These are phyloP conservation scores for Trichonephila clavipes DNA, from an alignment of 1,140 invertebrate genomes.

Conservation along the genomic window DNA sequence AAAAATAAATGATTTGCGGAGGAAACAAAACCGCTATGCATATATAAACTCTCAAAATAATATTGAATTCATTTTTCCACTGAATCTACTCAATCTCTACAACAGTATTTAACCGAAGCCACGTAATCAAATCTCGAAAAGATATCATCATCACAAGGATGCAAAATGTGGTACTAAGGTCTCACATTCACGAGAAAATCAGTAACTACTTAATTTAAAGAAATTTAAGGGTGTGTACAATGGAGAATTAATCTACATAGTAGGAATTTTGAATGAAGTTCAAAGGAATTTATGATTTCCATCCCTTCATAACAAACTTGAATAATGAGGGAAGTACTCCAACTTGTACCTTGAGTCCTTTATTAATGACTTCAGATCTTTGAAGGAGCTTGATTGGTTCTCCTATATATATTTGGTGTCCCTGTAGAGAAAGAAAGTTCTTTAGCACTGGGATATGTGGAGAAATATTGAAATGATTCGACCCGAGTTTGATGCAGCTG, in stretches of 20 bases:
- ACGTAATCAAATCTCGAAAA: too few species aligned
- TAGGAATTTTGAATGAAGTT: neutral
- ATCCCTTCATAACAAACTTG: constrained; percentile 1
- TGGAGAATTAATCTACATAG: neutral
- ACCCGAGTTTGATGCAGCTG: neutral
- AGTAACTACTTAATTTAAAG: neutral
- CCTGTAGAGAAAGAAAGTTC: neutral
- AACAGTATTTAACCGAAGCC: too few species aligned
- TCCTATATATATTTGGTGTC: neutral
- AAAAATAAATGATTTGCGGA: too few species aligned
- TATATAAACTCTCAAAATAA: too few species aligned
- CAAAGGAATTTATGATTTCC: constrained; percentile 13
- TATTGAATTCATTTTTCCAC: too few species aligned
- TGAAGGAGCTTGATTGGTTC: neutral
- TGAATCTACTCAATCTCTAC: too few species aligned
- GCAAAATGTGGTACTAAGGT: neutral
- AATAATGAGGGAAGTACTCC: constrained; percentile 5
- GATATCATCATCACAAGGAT: too few species aligned
- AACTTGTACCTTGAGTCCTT: neutral
- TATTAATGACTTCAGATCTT: constrained; percentile 20
- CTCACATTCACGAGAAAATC: neutral
- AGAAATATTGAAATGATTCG: neutral
- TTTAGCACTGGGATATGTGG: neutral
- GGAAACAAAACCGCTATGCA: too few species aligned
- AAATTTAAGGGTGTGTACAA: neutral